phyloP scores from a whole-genome alignment of 2,797 vertebrate genomes.

The Brachymystax lenok region DNA sequence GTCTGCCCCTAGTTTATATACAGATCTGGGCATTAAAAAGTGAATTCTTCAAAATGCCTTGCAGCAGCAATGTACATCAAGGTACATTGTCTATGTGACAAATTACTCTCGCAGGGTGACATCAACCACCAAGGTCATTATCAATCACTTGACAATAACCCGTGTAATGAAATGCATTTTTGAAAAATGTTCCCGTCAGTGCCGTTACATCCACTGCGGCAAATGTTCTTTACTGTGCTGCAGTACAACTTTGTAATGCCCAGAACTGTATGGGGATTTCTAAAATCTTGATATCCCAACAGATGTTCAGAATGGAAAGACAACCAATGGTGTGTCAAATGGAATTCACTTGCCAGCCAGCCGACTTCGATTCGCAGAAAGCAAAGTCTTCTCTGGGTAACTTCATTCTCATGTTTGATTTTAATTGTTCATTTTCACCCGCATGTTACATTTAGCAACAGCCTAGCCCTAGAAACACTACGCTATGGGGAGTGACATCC shows the following conservation, averaged over 20 bases:
- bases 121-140: background rate
- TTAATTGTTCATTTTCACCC: background rate
- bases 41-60: background rate
- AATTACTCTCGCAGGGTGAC: background rate
- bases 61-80: background rate
- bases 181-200: background rate
- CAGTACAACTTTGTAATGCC: background rate
- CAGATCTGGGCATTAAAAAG: background rate
- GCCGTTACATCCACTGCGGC: background rate
- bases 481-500: too few relatives aligned
- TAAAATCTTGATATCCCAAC: constrained; percentile 36
- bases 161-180: background rate
- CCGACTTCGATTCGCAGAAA: constrained; percentile 82
- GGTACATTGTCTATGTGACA: background rate
- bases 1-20: background rate
- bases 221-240: background rate
- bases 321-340: constrained; percentile 88
- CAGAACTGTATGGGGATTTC: background rate
- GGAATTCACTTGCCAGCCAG: constrained; percentile 90
- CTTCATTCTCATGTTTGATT: background rate
- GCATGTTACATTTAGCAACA: background rate
- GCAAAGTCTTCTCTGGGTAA: constrained; percentile 80
- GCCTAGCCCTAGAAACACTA: background rate
- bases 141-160: background rate
- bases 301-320: constrained; percentile 95